Evolutionary conservation across 2,888 invertebrate species (phyloP), one percentile per base, ranked within the genome.

Genomic region (Drosophila crucigera): DNA sequence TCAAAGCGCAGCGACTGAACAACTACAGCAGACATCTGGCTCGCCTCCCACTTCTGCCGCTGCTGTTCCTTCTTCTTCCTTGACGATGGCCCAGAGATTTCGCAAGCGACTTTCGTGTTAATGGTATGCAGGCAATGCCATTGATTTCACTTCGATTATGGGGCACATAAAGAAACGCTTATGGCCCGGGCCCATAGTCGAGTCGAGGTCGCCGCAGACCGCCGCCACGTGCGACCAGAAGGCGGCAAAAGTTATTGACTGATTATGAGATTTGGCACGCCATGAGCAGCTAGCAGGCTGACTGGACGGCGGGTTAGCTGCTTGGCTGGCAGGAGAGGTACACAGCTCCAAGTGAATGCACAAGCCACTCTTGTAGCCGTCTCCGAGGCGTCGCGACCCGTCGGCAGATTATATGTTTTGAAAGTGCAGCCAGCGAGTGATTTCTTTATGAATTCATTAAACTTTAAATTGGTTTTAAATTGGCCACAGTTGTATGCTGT

Each of bases 181-280:
- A 83, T 79, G 73, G 82, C 47, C 41, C 68, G 60, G 64, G 71
- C 56, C n/a, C 39, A 28, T 16, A 14, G 68, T 67, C 67, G 63
- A 74, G 81, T 82, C 88, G 88, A 83, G 88, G 75, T 84, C 76
- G 90, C 89, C 87, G 66, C 66, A 11, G 65, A 41, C 52, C 30
- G 50, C 50, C 73, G 89, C 89, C 89, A 89, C 89, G 89, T 89
- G 89, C 89, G 83, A 75, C 82, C 79, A 77, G 74, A 82, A 87
- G 90, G 88, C 85, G 90, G 85, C 85, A 89, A 89, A 89, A 89
- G 88, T 91, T 91, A 89, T 89, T 89, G 89, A 89, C 89, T 89
- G 89, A 89, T 91, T 89, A 89, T 89, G 91, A 91, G 91, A 89
- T 89, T 89, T 89, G 89, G 89, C 89, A 89, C 91, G 89, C 89